Percentiles rank a stretch among this genome's conserved stretches.
phyloP scores from a whole-genome alignment of 2,113 vertebrate species.

The Galbula dea region DNA sequence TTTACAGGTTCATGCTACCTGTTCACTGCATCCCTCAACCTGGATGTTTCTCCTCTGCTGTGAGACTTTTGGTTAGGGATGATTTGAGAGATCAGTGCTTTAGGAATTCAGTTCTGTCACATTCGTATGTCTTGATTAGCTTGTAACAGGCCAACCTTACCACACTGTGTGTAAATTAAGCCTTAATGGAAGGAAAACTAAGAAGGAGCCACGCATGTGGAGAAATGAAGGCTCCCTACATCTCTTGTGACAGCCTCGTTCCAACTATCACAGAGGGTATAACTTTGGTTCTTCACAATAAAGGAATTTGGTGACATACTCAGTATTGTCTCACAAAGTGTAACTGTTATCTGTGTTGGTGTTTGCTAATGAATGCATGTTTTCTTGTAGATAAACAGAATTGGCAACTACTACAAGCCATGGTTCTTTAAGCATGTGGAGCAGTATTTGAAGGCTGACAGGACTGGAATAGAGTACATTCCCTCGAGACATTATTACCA shows the following conservation, averaged over 20 bases:
- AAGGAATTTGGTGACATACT: background rate
- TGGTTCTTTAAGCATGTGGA: constrained; percentile 98
- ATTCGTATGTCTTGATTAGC: background rate
- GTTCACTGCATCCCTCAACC: background rate
- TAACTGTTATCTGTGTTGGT: background rate
- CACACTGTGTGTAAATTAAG: background rate
- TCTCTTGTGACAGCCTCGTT: background rate
- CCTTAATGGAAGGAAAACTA: background rate
- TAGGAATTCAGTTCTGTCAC: background rate
- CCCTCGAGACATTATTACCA: constrained; percentile 96
- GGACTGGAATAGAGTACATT: constrained; percentile 85
- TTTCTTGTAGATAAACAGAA: constrained; percentile 85
- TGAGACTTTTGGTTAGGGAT: background rate
- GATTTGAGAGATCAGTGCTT: background rate
- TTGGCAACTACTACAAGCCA: constrained; percentile 92
- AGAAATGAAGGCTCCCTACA: background rate
- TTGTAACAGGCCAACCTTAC: background rate
- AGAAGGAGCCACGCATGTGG: background rate
- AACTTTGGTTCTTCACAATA: background rate
- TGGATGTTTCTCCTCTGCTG: background rate
- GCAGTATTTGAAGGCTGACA: constrained; percentile 78
- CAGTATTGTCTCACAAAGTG: background rate
- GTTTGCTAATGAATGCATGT: background rate
- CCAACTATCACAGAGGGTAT: background rate
- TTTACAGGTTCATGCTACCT: background rate